Percentiles rank a stretch among this genome's conserved stretches.
Conservation (phyloP, 1,140 invertebrate species). For the Drosophila seguyi region DNA sequence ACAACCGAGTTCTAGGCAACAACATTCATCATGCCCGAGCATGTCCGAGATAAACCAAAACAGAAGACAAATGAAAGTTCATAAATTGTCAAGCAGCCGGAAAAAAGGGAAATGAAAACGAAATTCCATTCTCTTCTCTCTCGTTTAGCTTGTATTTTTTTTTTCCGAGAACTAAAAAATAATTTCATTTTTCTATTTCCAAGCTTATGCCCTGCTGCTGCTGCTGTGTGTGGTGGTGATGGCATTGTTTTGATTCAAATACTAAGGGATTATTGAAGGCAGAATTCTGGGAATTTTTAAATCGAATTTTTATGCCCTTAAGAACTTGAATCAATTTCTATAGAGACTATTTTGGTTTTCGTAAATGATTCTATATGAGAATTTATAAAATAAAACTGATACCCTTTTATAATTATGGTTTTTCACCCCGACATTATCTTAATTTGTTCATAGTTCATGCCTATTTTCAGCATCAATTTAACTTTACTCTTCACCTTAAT, state of each 20-base stretch:
- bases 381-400: neutral
- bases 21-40: slow-evolving; percentile 47
- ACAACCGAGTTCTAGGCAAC: slow-evolving; percentile 17
- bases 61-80: slow-evolving; percentile 54
- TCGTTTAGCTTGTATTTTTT: slow-evolving; percentile 9
- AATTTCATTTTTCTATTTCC: slow-evolving; percentile 22
- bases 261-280: neutral
- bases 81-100: slow-evolving; percentile 54
- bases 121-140: slow-evolving; percentile 15
- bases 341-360: neutral
- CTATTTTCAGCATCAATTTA: neutral
- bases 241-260: slow-evolving; percentile 9
- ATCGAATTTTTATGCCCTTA: neutral
- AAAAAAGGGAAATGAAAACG: slow-evolving; percentile 42
- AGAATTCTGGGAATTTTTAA: too few species aligned
- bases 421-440: neutral
- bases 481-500: neutral
- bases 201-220: neutral
- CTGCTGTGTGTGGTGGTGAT: too few species aligned
- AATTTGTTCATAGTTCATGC: neutral
- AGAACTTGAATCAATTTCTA: neutral
- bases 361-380: too few species aligned
- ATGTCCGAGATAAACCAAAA: slow-evolving; percentile 52
- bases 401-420: neutral
- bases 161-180: slow-evolving; percentile 22